A percentile compares a stretch with the other conserved stretches of the same genome.
Evolutionary conservation across 2,797 vertebrate species (phyloP).

Genomic region (Sciaenops ocellatus): DNA sequence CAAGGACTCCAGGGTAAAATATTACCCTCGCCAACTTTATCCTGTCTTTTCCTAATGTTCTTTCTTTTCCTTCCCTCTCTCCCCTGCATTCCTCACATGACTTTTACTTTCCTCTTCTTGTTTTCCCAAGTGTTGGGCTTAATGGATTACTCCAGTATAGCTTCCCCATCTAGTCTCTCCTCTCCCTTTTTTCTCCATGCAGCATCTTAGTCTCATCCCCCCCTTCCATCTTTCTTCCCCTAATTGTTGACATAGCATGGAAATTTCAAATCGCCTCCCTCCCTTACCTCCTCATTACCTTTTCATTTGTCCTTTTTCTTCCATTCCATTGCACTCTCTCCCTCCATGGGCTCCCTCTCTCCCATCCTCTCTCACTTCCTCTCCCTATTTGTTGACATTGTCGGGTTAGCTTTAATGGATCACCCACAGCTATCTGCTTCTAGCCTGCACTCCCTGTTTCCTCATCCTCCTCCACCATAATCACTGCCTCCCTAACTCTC

Average conservation of each 20-base stretch:
- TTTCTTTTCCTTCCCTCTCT: constrained; percentile 19
- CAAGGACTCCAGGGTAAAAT: constrained; percentile 37
- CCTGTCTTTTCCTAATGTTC: constrained; percentile 35
- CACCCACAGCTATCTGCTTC: constrained; percentile 70
- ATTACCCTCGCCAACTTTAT: constrained; percentile 26
- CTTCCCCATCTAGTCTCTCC: constrained; percentile 47
- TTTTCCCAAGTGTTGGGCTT: constrained; percentile 62
- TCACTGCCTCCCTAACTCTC: constrained; percentile 60
- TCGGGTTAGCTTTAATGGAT: constrained; percentile 75
- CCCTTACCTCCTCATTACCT: constrained; percentile 60
- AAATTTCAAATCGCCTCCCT: constrained; percentile 58
- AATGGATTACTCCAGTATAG: constrained; percentile 62
- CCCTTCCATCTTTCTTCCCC: constrained; percentile 49
- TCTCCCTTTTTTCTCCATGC: constrained; percentile 53
- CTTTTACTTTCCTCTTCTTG: constrained; percentile 49
- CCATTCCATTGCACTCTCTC: constrained; percentile 19
- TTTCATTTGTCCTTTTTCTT: constrained; percentile 51
- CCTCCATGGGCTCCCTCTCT: constrained; percentile 16
- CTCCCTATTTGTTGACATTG: constrained; percentile 71
- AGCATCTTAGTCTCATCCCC: constrained; percentile 39
- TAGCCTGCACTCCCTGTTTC: constrained; percentile 55
- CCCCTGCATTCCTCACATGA: constrained; percentile 52
- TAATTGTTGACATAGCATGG: constrained; percentile 69
- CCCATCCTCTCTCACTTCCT: constrained; percentile 33
- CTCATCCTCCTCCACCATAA: constrained; percentile 62